Base-by-base conservation (phyloP, 2,888 invertebrate genomes). In the Drosophila gaucha region DNA sequence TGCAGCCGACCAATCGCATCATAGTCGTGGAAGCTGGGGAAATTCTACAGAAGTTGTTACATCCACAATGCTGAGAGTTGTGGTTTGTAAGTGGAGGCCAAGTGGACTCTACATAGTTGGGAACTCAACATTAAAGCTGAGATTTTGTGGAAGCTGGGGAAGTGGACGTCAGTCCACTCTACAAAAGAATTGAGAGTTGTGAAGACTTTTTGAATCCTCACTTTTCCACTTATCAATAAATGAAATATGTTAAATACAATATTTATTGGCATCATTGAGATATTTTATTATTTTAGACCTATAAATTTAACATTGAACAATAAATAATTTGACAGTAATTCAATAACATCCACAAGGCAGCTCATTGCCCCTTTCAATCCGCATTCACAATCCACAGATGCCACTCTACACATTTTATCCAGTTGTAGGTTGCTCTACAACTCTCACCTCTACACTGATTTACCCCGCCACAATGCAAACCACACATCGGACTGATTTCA, bases 1-100 rank as follows among this genome's bases (percentile, higher is more conserved):
- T 16, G 28, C 31, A 39, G 66, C 82, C 80, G 78, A 86, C 87
- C 82, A 82, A 82, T 86, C 47, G 35, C 44, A 65, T 46, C 54
- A 26, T 0, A 30, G 47, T 14, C 16, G 39, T 18, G 52, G 47
- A 41, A 54, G 67, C 72, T 63, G 74, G 77, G 72, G 77, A 63
- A 74, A 71, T 28, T 76, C 72, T 76, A 71, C 72, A 50, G n/a
- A 36, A 14, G 9, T 30, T 65, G 35, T 38, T 30, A 31, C 30
- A 10, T 14, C 35, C 26, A 38, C 18, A 49, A 12, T 43, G 56
- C 35, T 66, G 60, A 56, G 67, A 55, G 38, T 20, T 46, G 59
- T 60, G 65, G 50, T 51, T 6, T 49, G 18, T 9, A 22, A 10
- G 51, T 73, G 76, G 75, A 57, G 14, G 55, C 20, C 41, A 65